Evolutionary conservation across 2,797 vertebrate species (phyloP), one percentile per base, ranked within the genome.

Genomic region (Mus caroli): DNA sequence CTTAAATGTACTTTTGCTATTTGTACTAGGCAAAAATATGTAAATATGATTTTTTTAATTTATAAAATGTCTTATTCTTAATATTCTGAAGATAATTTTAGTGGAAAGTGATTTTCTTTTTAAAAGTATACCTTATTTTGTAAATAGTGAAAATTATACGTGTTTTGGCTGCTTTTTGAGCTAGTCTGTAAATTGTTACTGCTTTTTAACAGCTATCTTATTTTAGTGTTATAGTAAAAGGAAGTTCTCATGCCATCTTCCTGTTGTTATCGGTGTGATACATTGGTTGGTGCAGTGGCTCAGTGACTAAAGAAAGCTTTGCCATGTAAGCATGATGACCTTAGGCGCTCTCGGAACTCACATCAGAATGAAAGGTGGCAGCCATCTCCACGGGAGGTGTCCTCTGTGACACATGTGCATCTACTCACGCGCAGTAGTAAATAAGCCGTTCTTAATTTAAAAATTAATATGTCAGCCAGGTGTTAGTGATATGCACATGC

Each of bases 1-100:
- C 37, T 37, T 91, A 43, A 84, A 75, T 92, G 75, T 69, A 88
- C 85, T 96, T 95, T 95, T 96, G 43, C n/a, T 94, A 28, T 92
- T 94, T 7, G 9, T 96, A 3, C 88, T 82, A 94, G 46, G 28
- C 86, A 83, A 88, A 94, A 92, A 88, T 71, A 91, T 94, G 50
- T 84, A 9, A 52, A 91, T 56, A 24, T 88, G 62, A 71, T 10
- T 91, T 56, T 56, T n/a, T 80, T 2, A 64, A 73, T 77, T 92
- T 95, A 88, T 94, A 62, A 62, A 92, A 62, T 91, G 6, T 90
- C 15, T 92, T 94, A 6, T 69, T 91, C 94, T 90, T 22, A 92
- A 5, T 95, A 82, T 95, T 91, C n/a, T 6, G 82, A 96, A 93
- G 69, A 85, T 93, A 22, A 60, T 90, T 95, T 85, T 78, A 82